Evolutionary conservation across 92 coral and sea anemone species (phyloP).

Genomic region (Epizoanthus illoricatus): DNA sequence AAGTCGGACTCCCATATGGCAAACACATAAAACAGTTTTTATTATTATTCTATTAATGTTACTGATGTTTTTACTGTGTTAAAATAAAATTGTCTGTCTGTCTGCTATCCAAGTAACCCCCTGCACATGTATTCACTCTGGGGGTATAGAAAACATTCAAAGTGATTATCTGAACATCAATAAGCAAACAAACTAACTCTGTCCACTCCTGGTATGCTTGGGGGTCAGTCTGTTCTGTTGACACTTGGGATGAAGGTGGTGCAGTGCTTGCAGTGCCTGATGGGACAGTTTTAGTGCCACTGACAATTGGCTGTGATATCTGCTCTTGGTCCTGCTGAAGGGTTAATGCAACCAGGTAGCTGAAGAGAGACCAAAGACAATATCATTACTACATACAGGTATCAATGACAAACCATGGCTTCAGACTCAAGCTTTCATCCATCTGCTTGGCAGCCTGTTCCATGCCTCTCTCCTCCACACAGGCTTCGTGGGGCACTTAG

Average conservation of each 20-base stretch:
- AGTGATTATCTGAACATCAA: background rate
- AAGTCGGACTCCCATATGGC: too few species aligned
- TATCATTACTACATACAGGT: background rate
- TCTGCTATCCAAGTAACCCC: too few species aligned
- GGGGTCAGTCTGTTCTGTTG: slow-evolving; percentile 23
- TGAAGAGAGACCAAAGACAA: slow-evolving; percentile 16
- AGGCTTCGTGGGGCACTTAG: too few species aligned
- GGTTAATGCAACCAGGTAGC: slow-evolving; percentile 86
- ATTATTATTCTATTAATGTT: too few species aligned
- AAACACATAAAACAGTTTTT: too few species aligned
- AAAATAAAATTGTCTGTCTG: too few species aligned
- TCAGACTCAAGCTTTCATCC: background rate
- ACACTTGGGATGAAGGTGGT: slow-evolving; percentile 10
- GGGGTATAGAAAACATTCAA: too few species aligned
- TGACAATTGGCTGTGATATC: slow-evolving; percentile 19
- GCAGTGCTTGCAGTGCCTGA: background rate
- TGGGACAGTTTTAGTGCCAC: background rate
- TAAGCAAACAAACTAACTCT: slow-evolving; percentile 59
- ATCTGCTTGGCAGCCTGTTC: too few species aligned
- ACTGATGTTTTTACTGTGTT: too few species aligned
- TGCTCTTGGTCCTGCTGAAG: slow-evolving; percentile 80
- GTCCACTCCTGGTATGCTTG: slow-evolving; percentile 75
- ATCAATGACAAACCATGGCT: background rate
- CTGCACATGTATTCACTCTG: too few species aligned
- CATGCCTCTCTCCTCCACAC: too few species aligned